Percentiles rank a stretch among this genome's conserved stretches.
Evolutionary conservation across 2,888 invertebrate species (phyloP).

Genomic region (Scaptomyza caliginosa): DNA sequence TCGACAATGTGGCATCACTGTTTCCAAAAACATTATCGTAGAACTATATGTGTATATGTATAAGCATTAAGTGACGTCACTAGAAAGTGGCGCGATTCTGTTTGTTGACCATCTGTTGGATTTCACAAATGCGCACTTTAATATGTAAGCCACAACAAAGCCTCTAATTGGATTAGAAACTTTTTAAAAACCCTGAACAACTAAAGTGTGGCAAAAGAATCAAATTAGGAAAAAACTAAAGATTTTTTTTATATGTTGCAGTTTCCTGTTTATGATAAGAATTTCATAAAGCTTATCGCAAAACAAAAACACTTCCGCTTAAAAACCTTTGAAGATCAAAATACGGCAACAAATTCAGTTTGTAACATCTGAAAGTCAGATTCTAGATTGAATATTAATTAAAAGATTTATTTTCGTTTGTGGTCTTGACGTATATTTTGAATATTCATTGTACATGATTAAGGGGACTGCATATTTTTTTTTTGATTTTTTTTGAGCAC

Average conservation of each 20-base stretch:
- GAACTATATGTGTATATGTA: not conserved
- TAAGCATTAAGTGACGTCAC: constrained; percentile 30
- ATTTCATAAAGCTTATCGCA: not conserved
- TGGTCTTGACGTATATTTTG: constrained; percentile 36
- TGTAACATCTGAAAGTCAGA: not conserved
- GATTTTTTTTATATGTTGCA: not conserved
- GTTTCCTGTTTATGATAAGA: not conserved
- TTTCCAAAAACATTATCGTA: too few relatives aligned
- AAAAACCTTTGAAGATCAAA: not conserved
- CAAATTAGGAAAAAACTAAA: not conserved
- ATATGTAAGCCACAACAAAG: constrained; percentile 2
- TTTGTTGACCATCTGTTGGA: constrained; percentile 3
- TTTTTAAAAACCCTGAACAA: not conserved
- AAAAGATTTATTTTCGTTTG: constrained; percentile 16
- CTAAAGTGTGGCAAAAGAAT: not conserved
- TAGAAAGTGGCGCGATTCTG: constrained; percentile 40
- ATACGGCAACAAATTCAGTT: too few relatives aligned
- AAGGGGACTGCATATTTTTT: constrained; percentile 12
- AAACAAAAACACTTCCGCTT: not conserved
- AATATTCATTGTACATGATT: constrained; percentile 33
- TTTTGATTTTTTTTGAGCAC: constrained; percentile 62
- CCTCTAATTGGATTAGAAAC: not conserved
- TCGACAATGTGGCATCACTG: constrained; percentile 11
- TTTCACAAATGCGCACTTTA: constrained; percentile 16
- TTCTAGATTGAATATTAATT: not conserved